These are phyloP conservation scores for Calidris pugnax DNA, from an alignment of 2,113 vertebrate genomes.

Conservation along the genomic window DNA sequence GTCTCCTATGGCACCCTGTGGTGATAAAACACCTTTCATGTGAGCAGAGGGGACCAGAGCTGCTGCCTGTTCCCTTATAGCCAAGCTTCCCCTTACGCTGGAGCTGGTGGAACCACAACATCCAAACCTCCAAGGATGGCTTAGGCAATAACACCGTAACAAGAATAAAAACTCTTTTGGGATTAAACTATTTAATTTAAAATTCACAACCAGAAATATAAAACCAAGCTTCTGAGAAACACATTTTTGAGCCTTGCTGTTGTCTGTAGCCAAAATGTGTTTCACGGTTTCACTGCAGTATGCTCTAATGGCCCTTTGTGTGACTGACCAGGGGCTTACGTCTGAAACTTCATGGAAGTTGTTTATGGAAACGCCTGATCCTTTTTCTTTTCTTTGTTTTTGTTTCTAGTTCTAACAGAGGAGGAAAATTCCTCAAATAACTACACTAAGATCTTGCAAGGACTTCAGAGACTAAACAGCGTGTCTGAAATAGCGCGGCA, in stretches of 20 bases:
- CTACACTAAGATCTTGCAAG: background rate
- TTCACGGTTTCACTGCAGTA: background rate
- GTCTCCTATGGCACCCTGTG: background rate
- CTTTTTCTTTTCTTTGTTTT: background rate
- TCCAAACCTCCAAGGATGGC: background rate
- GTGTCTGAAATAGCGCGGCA: background rate
- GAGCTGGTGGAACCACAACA: background rate
- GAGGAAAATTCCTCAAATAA: background rate
- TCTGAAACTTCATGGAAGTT: background rate
- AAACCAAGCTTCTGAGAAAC: background rate
- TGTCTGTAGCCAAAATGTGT: background rate
- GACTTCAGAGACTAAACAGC: background rate
- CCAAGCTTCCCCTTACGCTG: background rate
- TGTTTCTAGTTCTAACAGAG: background rate
- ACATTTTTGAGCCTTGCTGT: background rate
- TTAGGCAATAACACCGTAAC: background rate
- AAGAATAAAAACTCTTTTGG: background rate
- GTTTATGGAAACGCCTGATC: background rate
- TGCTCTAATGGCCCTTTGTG: background rate
- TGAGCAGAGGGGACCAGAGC: background rate
- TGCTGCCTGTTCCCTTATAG: background rate
- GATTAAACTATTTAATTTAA: background rate
- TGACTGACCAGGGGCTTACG: background rate
- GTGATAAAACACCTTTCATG: background rate
- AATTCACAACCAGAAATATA: background rate